Evolutionary conservation across 2,797 vertebrate species (phyloP).

Genomic region (Leptatherina wallacei): DNA sequence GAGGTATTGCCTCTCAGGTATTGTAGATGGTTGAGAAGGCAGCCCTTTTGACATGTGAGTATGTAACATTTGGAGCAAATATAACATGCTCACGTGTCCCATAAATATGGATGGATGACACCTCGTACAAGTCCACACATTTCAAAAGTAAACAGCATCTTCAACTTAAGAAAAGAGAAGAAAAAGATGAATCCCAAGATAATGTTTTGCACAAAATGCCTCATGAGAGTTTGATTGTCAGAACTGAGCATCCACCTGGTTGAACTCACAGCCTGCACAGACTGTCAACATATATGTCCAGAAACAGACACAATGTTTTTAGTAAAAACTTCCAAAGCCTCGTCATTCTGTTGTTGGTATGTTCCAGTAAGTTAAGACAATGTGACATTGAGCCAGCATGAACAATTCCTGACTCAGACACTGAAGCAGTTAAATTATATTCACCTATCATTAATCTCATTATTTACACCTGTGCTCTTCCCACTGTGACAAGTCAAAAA

Average conservation of each 20-base stretch:
- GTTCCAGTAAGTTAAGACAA: background rate
- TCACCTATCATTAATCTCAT: conserved; percentile 4
- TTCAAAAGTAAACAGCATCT: background rate
- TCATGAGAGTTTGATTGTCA: too few species aligned
- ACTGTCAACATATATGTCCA: too few species aligned
- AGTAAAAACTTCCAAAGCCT: background rate
- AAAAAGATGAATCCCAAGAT: too few species aligned
- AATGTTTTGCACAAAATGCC: too few species aligned
- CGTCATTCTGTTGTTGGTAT: background rate
- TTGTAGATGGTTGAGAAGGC: background rate
- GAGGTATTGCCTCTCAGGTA: background rate
- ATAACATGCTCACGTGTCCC: background rate
- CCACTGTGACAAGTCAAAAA: conserved; percentile 1
- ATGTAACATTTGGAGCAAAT: background rate
- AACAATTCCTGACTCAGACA: background rate
- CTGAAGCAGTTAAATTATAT: background rate
- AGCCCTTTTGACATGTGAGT: background rate
- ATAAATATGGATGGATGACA: background rate
- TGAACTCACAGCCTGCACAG: too few species aligned
- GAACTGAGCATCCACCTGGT: too few species aligned
- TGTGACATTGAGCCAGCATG: background rate
- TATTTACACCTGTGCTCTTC: conserved; percentile 2
- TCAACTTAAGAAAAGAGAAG: background rate
- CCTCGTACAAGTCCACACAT: too few species aligned
- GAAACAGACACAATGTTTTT: background rate